Evolutionary conservation across 2,888 invertebrate species (phyloP).

Genomic region (Hydropsyche betteni): DNA sequence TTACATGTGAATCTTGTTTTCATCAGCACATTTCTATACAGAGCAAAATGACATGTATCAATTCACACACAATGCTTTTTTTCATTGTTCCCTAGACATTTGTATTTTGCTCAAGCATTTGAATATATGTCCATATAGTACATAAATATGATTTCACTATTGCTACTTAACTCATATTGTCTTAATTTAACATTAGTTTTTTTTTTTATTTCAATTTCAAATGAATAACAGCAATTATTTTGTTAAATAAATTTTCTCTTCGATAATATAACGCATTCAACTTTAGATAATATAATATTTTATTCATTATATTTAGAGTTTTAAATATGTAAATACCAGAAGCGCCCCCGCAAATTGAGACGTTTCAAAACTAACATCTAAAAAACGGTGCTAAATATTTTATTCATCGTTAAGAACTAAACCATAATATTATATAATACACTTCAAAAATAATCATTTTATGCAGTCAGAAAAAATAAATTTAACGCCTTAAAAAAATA

Average conservation of each 20-base stretch:
- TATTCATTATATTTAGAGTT: slow-evolving; percentile 18
- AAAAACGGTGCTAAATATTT: slow-evolving; percentile 49
- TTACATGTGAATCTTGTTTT: slow-evolving; percentile 46
- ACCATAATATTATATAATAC: slow-evolving; percentile 44
- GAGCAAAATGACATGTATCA: slow-evolving; percentile 45
- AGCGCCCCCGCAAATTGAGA: slow-evolving; percentile 28
- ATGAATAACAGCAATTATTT: slow-evolving; percentile 48
- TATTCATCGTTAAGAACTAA: slow-evolving; percentile 33
- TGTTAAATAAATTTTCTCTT: slow-evolving; percentile 50
- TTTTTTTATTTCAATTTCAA: slow-evolving; percentile 35
- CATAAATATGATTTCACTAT: slow-evolving; percentile 50
- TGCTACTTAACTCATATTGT: slow-evolving; percentile 51
- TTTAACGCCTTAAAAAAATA: slow-evolving; percentile 43
- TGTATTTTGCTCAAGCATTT: slow-evolving; percentile 48
- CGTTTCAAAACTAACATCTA: slow-evolving; percentile 48
- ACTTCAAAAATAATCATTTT: slow-evolving; percentile 51
- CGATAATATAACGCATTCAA: slow-evolving; percentile 49
- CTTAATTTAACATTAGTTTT: slow-evolving; percentile 50
- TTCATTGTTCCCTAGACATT: slow-evolving; percentile 50
- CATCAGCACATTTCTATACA: slow-evolving; percentile 50
- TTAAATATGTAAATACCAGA: slow-evolving; percentile 35
- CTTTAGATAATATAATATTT: slow-evolving; percentile 36
- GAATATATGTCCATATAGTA: slow-evolving; percentile 47
- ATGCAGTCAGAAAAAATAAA: slow-evolving; percentile 49
- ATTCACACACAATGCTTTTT: slow-evolving; percentile 37